These are phyloP conservation scores for Bibio marci DNA, from an alignment of 2,888 invertebrate genomes.

Conservation along the genomic window DNA sequence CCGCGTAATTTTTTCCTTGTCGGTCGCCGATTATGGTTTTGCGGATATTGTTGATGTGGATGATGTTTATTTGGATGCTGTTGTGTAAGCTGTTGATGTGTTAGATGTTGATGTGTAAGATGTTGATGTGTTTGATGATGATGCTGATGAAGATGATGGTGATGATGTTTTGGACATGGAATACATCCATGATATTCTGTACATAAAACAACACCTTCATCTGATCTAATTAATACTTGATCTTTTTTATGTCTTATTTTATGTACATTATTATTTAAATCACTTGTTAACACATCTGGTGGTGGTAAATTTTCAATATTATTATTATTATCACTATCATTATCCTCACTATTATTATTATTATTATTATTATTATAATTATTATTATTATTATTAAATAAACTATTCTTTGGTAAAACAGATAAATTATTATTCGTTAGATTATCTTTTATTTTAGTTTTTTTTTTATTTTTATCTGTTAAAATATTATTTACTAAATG, in stretches of 20 bases:
- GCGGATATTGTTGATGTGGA: no score
- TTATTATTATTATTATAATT: constrained; percentile 1
- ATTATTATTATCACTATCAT: constrained; percentile 1
- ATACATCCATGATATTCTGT: constrained; percentile 9
- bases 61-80: no score
- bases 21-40: no score
- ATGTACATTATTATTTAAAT: no score
- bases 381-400: constrained; percentile 7
- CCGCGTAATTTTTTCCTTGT: background rate
- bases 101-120: no score
- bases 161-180: constrained; percentile 26
- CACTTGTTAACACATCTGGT: background rate
- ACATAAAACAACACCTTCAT: constrained; percentile 21
- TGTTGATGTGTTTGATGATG: no score
- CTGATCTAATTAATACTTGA: constrained; percentile 21
- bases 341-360: background rate
- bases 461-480: background rate
- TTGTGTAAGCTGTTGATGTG: no score
- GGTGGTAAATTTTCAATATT: background rate
- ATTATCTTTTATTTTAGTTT: background rate
- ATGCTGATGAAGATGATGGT: no score
- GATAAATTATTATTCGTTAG: constrained; percentile 9
- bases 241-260: constrained; percentile 13
- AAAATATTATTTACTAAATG: no score
- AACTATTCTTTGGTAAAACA: constrained; percentile 12